A percentile compares a stretch with the other conserved stretches of the same genome.
Evolutionary conservation across 1,140 invertebrate species (phyloP).

Genomic region (Melitaea cinxia): DNA sequence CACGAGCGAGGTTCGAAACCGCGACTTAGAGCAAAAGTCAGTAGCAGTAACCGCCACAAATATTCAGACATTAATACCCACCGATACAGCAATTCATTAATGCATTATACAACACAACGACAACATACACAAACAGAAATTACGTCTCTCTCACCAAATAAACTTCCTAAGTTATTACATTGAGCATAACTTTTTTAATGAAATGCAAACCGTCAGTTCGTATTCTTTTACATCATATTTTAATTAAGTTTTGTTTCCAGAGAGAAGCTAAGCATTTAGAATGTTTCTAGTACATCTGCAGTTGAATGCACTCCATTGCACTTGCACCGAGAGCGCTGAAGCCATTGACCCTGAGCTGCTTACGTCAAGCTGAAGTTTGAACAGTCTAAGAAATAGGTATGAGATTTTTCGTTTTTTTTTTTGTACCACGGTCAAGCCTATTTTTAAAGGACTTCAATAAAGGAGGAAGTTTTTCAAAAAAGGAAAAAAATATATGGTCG

Average conservation of each 20-base stretch:
- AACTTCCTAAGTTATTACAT: no score
- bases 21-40: no score
- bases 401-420: neutral
- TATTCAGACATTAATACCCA: no score
- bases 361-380: slow-evolving; percentile 30
- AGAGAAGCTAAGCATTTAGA: slow-evolving; percentile 13
- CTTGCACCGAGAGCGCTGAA: slow-evolving; percentile 26
- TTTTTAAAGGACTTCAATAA: neutral
- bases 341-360: slow-evolving; percentile 35
- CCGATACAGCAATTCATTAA: no score
- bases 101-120: no score
- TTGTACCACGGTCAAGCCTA: neutral
- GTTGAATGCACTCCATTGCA: slow-evolving; percentile 39
- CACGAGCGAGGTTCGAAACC: no score
- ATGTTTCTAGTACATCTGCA: slow-evolving; percentile 22
- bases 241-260: slow-evolving; percentile 29
- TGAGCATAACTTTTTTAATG: neutral
- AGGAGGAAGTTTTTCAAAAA: neutral
- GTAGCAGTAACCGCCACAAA: no score
- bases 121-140: no score
- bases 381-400: neutral
- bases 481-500: no score
- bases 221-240: slow-evolving; percentile 12
- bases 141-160: no score
- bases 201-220: neutral